These are phyloP conservation scores for Tachycineta bicolor DNA, from an alignment of 2,113 vertebrate species.

Conservation along the genomic window DNA sequence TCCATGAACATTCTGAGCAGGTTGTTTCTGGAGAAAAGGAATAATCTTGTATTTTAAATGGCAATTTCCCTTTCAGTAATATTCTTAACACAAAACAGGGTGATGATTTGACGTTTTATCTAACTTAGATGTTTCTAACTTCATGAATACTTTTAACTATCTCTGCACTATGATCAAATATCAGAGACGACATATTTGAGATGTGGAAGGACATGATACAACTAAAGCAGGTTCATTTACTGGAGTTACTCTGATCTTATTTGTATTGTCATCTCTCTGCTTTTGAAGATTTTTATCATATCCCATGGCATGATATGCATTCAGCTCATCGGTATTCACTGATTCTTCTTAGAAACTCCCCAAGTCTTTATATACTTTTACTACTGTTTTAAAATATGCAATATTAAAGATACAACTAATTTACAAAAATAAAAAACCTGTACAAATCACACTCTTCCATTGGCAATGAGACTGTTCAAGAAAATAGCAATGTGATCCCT, in stretches of 20 bases:
- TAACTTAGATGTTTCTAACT: background rate
- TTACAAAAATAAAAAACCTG: conserved; percentile 60
- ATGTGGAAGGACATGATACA: background rate
- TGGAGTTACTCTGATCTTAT: background rate
- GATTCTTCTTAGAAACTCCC: conserved; percentile 11
- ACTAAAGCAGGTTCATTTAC: background rate
- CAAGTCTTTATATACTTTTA: conserved; percentile 28
- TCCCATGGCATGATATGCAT: background rate
- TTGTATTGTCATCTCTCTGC: conserved; percentile 9
- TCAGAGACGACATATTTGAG: conserved; percentile 8
- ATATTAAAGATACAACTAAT: conserved; percentile 46
- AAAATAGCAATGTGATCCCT: conserved; percentile 56
- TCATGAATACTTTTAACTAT: background rate
- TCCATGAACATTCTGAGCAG: background rate
- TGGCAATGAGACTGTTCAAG: conserved; percentile 50
- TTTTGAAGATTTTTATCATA: conserved; percentile 25
- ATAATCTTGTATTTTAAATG: background rate
- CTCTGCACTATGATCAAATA: background rate
- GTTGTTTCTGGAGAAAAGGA: background rate
- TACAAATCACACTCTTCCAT: conserved; percentile 42
- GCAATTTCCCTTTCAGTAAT: background rate
- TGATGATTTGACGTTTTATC: background rate
- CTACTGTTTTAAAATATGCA: conserved; percentile 49
- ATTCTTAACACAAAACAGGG: background rate
- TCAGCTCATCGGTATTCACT: background rate